Base-by-base conservation (phyloP, 1,140 invertebrate species). In the Wiebesia pumilae region DNA sequence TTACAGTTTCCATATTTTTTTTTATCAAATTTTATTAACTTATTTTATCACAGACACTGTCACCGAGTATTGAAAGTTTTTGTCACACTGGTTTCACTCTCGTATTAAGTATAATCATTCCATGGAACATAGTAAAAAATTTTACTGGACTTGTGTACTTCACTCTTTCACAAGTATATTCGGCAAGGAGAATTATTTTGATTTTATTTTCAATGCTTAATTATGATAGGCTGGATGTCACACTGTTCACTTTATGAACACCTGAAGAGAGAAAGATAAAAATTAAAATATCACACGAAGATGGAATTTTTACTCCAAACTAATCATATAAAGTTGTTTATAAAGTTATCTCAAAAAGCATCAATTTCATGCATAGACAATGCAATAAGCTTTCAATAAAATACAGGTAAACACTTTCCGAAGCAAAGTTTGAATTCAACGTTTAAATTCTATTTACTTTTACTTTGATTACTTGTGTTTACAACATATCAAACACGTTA, bases 41-140 rank as follows among this genome's bases (percentile, higher is more conserved):
- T 78, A 58, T 79, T 81, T 84, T 83, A 81, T 81, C 83, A 81
- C 84, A 78, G 73, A 75, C 62, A 86, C 84, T 75, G 86, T 77
- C 80, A 87, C 84, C 69, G 69, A 88, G 78, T 78, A 27, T 83
- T 62, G 21, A 54, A 82, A 81, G 38, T 79, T 83, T 67, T 84
- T 81, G 87, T 91, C 90, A 90, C 90, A 91, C 87, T 79, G 79
- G 80, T 47, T 88, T 88, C 30, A 80, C 84, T 87, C 87, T 85
- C 51, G 73, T 87, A 24, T 88, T 88, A 40, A 86, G 78, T 88
- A 85, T 67, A 77, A 89, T 77, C 30, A 85, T 19, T 77, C 14
- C 35, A 33, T 82, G 65, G 51, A 78, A 83, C 81, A 87, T 87
- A 7, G 27, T 83, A 35, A 58, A 71, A 12, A 7, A 33, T 67